phyloP scores from a whole-genome alignment of 2,113 vertebrate genomes.

The Phaethon lepturus region DNA sequence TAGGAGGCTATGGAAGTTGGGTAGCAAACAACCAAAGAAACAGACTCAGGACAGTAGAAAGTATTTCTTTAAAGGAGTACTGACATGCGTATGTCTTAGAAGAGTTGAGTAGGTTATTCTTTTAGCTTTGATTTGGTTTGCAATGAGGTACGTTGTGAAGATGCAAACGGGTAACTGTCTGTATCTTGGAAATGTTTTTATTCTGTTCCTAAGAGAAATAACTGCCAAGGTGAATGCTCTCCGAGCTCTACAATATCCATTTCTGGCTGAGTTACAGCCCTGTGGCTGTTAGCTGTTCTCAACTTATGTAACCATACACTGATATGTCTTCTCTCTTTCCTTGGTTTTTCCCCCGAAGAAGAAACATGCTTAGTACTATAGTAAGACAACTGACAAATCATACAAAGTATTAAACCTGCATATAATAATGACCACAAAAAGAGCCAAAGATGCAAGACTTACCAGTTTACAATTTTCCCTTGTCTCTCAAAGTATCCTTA shows the following conservation, averaged over 20 bases:
- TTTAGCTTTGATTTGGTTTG: background rate
- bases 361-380: background rate
- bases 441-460: background rate
- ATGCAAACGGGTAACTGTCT: background rate
- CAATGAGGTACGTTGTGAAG: background rate
- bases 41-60: background rate
- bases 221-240: background rate
- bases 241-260: background rate
- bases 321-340: background rate
- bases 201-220: background rate
- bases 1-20: background rate
- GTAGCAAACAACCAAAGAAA: background rate
- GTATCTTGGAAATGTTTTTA: background rate
- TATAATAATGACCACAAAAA: background rate
- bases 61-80: background rate
- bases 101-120: background rate
- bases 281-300: background rate
- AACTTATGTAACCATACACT: background rate
- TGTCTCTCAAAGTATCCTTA: background rate
- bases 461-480: background rate
- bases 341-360: background rate
- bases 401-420: background rate
- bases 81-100: background rate
- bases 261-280: constrained; percentile 21
- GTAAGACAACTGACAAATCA: background rate